A percentile compares a stretch with the other conserved stretches of the same genome.
Evolutionary conservation across 2,797 vertebrate genomes (phyloP).

Genomic region (Podargus strigoides): DNA sequence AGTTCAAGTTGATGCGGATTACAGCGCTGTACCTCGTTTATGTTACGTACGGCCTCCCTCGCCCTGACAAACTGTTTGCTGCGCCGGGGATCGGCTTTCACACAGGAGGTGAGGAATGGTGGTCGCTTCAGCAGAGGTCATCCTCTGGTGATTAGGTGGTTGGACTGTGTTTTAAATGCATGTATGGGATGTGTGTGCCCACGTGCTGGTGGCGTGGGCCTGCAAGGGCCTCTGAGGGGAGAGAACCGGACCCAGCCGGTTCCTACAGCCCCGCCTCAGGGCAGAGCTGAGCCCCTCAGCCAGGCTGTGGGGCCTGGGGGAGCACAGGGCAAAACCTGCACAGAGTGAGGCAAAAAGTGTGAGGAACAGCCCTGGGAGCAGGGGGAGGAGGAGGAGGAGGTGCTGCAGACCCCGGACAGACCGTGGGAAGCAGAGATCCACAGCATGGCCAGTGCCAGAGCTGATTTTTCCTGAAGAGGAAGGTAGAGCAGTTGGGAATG

Average conservation of each 20-base stretch:
- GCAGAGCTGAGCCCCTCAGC: fast-evolving
- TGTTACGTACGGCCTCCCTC: fast-evolving
- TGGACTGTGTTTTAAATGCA: not conserved
- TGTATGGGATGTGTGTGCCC: fast-evolving
- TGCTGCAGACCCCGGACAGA: no score
- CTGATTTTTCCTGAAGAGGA: not conserved
- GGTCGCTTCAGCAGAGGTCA: not conserved
- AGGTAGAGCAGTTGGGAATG: not conserved
- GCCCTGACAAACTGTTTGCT: not conserved
- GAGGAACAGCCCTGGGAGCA: not conserved
- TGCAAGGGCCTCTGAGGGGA: not conserved
- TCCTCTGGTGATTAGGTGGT: no score
- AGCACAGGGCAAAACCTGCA: not conserved
- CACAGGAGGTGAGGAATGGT: fast-evolving
- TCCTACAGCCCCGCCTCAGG: fast-evolving
- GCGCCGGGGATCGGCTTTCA: no score
- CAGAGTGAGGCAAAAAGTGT: not conserved
- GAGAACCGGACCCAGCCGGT: not conserved
- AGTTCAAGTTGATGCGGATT: fast-evolving
- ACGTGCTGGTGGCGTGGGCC: fast-evolving
- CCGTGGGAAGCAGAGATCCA: no score
- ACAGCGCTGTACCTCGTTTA: fast-evolving
- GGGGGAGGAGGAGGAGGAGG: no score
- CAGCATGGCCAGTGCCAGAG: fast-evolving
- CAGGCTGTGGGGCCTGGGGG: fast-evolving